These are phyloP conservation scores for Agrochola lota DNA, from an alignment of 2,888 invertebrate genomes.

Conservation along the genomic window DNA sequence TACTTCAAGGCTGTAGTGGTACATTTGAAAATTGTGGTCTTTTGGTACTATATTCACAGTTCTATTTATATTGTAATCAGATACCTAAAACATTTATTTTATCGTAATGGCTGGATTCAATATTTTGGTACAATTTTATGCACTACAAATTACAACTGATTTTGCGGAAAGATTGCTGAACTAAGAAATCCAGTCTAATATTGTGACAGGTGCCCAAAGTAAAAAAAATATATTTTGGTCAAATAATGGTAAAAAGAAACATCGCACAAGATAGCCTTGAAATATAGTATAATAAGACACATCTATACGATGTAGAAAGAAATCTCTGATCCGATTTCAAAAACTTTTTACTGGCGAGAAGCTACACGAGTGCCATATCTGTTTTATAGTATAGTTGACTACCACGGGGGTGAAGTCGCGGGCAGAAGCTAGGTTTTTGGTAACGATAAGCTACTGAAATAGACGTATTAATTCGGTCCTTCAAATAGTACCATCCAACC, in stretches of 20 bases:
- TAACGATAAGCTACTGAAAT: neutral
- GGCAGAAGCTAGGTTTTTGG: neutral
- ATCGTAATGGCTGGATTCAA: neutral
- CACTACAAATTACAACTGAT: neutral
- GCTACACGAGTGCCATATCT: neutral
- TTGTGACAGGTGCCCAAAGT: neutral
- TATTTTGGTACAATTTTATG: neutral
- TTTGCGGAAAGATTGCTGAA: neutral
- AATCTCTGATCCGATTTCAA: neutral
- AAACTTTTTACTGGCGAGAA: neutral
- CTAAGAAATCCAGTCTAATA: neutral
- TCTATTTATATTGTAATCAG: neutral
- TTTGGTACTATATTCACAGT: constrained; percentile 14
- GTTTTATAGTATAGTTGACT: too few species aligned
- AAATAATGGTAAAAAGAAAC: neutral
- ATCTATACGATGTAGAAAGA: neutral
- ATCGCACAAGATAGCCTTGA: neutral
- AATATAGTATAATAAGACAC: too few species aligned
- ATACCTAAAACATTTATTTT: neutral
- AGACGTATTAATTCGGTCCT: neutral
- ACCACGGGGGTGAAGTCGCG: too few species aligned
- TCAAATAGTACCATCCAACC: constrained; percentile 16
- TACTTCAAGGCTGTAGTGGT: constrained; percentile 32
- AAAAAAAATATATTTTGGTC: neutral
- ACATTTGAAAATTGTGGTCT: constrained; percentile 28